These are phyloP conservation scores for Plecotus auritus DNA, from an alignment of 2,113 vertebrate species.

Conservation along the genomic window DNA sequence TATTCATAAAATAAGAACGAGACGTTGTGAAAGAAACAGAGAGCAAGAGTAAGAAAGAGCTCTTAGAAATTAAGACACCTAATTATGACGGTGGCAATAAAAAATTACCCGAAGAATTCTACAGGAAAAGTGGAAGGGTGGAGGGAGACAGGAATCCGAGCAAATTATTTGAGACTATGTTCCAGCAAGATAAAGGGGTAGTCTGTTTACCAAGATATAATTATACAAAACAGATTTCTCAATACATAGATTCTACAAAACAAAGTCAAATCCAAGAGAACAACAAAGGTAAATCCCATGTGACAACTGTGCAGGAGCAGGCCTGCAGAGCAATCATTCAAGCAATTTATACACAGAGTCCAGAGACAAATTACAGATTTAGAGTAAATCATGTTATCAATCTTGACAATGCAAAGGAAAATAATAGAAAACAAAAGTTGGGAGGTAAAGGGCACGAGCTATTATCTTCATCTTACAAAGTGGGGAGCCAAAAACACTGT, in stretches of 20 bases:
- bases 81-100: not conserved
- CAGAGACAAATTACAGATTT: not conserved
- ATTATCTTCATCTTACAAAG: not conserved
- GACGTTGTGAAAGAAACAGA: not conserved
- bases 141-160: not conserved
- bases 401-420: conserved; percentile 9
- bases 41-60: not conserved
- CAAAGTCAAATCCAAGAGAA: conserved; percentile 11
- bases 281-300: not conserved
- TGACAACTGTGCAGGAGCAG: not conserved
- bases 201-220: not conserved
- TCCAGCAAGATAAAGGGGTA: not conserved
- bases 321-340: not conserved
- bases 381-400: not conserved
- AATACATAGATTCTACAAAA: not conserved
- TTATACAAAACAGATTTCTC: not conserved
- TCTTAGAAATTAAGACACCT: not conserved
- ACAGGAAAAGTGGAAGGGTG: not conserved
- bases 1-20: conserved; percentile 26
- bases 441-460: not conserved
- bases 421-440: not conserved
- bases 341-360: not conserved
- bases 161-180: not conserved
- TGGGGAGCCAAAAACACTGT: not conserved
- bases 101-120: not conserved